phyloP scores from a whole-genome alignment of 2,113 vertebrate species.

The Syrrhaptes paradoxus region DNA sequence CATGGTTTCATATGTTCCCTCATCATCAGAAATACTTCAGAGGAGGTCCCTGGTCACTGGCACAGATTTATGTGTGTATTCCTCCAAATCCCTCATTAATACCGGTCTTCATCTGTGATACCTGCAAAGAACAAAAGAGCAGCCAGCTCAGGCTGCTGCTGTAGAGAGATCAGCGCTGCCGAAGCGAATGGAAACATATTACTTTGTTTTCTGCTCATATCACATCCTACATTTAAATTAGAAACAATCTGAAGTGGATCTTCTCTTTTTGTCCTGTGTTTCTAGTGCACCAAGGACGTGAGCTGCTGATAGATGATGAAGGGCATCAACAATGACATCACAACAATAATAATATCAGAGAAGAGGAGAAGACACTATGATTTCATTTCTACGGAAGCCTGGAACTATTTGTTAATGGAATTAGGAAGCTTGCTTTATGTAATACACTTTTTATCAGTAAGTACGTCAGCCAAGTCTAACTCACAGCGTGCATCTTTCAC shows the following conservation, averaged over 20 bases:
- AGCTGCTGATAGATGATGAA: neutral
- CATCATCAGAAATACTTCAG: neutral
- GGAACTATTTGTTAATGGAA: constrained; percentile 38
- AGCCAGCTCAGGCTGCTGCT: neutral
- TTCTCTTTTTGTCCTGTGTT: neutral
- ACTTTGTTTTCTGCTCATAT: neutral
- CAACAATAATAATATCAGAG: neutral
- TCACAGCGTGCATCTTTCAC: neutral
- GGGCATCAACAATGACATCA: neutral
- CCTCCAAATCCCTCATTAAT: neutral
- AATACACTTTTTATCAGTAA: neutral
- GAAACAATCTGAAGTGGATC: neutral
- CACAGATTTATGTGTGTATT: neutral
- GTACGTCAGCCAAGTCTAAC: neutral
- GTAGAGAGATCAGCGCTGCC: neutral
- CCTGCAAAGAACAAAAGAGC: neutral
- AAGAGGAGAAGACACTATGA: neutral
- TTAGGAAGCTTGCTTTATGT: constrained; percentile 2
- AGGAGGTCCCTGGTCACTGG: neutral
- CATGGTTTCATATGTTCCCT: neutral
- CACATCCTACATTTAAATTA: neutral
- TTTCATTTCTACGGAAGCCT: constrained; percentile 3
- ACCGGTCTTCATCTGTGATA: neutral
- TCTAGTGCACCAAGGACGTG: neutral
- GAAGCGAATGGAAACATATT: neutral